Conservation (phyloP, 1,140 invertebrate genomes). For the Papilio aristodemus region DNA sequence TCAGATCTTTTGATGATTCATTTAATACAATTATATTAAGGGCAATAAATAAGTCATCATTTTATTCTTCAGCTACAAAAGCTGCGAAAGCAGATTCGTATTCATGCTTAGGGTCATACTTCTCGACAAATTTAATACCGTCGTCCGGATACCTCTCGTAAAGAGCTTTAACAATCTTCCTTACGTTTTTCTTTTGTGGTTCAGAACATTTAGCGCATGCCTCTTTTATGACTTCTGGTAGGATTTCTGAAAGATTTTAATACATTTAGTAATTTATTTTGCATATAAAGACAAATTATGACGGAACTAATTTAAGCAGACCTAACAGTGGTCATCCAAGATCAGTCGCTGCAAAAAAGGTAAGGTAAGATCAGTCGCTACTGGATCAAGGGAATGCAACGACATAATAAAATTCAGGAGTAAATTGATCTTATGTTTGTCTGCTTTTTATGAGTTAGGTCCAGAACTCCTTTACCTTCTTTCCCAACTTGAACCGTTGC, state of each 20-base stretch:
- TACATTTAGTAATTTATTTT: constrained; percentile 20
- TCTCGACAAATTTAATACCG: constrained; percentile 49
- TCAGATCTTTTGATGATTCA: no score
- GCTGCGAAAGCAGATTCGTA: constrained; percentile 53
- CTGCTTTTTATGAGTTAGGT: no score
- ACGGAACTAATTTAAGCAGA: no score
- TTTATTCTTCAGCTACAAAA: constrained; percentile 47
- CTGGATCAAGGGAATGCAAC: no score
- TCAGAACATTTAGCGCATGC: constrained; percentile 85
- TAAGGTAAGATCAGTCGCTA: no score
- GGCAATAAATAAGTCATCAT: constrained; percentile 15
- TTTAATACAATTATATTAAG: not conserved
- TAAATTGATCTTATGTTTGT: no score
- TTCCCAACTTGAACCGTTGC: no score
- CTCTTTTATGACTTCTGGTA: constrained; percentile 85
- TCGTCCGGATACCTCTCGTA: constrained; percentile 55
- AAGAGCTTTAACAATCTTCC: constrained; percentile 80
- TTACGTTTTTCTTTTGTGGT: constrained; percentile 82
- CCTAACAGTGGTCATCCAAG: no score
- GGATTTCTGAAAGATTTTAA: constrained; percentile 77
- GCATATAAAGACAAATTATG: no score
- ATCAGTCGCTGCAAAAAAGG: no score
- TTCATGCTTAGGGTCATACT: constrained; percentile 57
- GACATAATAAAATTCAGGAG: no score
- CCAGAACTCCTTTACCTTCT: no score